phyloP scores from a whole-genome alignment of 1,140 invertebrate genomes.

The Zeugodacus cucurbitae region DNA sequence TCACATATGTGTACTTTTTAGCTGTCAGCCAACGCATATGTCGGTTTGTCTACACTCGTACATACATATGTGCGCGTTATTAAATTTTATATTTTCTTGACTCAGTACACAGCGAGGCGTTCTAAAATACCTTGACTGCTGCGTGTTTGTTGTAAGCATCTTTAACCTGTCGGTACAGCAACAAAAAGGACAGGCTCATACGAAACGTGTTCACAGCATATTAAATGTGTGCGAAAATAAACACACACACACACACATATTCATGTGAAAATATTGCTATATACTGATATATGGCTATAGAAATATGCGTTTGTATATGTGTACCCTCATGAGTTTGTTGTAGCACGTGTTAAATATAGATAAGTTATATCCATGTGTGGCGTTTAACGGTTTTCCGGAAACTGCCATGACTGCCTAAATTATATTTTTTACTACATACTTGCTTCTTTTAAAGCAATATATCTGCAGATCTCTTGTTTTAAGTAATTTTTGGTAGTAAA shows the following conservation, averaged over 20 bases:
- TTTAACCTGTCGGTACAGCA: neutral
- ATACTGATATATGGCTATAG: neutral
- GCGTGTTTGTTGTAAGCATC: neutral
- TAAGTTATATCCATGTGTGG: too few species aligned
- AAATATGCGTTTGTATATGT: neutral
- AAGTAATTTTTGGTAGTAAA: too few species aligned
- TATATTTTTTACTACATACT: too few species aligned
- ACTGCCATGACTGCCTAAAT: too few species aligned
- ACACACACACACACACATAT: neutral
- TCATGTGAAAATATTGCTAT: neutral
- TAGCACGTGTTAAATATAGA: too few species aligned
- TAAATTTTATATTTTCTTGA: conserved; percentile 3
- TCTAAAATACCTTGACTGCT: neutral
- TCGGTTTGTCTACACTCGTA: too few species aligned
- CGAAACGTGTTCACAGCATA: neutral
- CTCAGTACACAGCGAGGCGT: neutral
- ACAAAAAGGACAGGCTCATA: neutral
- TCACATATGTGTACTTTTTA: neutral
- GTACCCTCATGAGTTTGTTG: too few species aligned
- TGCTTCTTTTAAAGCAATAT: too few species aligned
- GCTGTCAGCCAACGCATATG: neutral
- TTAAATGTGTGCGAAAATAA: neutral
- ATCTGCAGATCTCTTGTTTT: too few species aligned
- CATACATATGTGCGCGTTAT: neutral
- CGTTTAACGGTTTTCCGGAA: too few species aligned